Evolutionary conservation across 2,888 invertebrate genomes (phyloP).

Genomic region (Amorpha juglandis): DNA sequence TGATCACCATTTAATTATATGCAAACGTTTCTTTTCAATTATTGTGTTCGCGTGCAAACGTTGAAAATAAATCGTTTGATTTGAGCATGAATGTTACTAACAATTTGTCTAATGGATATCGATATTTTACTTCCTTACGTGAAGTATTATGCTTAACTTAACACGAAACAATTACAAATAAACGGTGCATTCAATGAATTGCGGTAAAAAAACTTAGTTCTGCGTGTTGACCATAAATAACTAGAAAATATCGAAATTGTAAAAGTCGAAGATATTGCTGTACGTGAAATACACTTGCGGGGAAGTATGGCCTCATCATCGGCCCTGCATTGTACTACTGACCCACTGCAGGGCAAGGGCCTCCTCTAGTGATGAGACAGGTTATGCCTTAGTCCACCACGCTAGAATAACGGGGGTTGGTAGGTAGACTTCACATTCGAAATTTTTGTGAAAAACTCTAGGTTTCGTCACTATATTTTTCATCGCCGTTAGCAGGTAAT

Average conservation of each 20-base stretch:
- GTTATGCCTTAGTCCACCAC: too few species aligned
- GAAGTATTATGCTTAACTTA: constrained; percentile 47
- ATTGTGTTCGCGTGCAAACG: constrained; percentile 74
- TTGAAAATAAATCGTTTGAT: constrained; percentile 64
- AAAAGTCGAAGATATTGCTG: constrained; percentile 1
- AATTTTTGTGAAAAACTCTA: too few species aligned
- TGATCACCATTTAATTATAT: constrained; percentile 60
- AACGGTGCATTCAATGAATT: constrained; percentile 29
- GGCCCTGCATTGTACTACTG: too few species aligned
- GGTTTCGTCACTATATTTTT: too few species aligned
- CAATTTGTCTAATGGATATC: constrained; percentile 70
- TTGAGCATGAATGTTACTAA: constrained; percentile 53
- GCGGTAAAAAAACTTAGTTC: constrained; percentile 38
- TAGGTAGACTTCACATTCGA: too few species aligned
- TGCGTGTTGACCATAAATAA: constrained; percentile 29
- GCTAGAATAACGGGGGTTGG: too few species aligned
- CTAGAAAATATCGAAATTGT: background rate
- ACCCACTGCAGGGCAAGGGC: too few species aligned
- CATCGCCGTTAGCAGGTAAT: too few species aligned
- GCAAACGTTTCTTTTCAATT: constrained; percentile 64
- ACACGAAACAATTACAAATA: constrained; percentile 53
- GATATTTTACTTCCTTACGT: constrained; percentile 62
- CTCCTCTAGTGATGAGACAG: too few species aligned
- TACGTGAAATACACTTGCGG: too few species aligned
- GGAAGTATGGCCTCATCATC: too few species aligned